Evolutionary conservation across 2,797 vertebrate species (phyloP), one percentile per base, ranked within the genome.

Genomic region (Poecilia velifera): DNA sequence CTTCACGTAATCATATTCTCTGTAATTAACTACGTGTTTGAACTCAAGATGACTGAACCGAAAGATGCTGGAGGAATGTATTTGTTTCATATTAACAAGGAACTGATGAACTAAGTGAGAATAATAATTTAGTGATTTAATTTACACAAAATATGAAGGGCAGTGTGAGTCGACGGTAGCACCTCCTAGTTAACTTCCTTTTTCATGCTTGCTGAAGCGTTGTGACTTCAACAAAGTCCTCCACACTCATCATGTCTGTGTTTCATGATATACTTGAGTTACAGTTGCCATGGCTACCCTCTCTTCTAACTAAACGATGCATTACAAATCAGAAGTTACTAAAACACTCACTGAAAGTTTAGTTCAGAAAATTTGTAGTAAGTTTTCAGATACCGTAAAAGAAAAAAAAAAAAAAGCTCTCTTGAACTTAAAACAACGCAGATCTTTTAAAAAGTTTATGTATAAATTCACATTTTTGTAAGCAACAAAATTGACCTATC

Each of bases 121-220:
- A 43, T 25, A n/a, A 45, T 14, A 18, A 28, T 16, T 71, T 71
- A 4, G 6, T 71, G 68, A 8, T 71, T 71, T 71, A 71, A 43
- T 71, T 16, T 13, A 16, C 43, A 14, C 2, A 45, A 43, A n/a
- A 45, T 71, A n/a, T 45, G 2, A 16, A 28, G 41, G 12, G 13
- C 16, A 2, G 4, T 43, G 6, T 41, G 18, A 55, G 49, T 55
- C 13, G 20, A 53, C 34, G 36, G 31, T 10, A 39, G 59, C 62
- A 16, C 6, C 46, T 53, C 49, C 31, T 55, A 6, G 47, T 43
- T 70, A 41, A 71, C 64, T 77, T 71, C 36, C 66, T 77, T 16
- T 71, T 77, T 71, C 41, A 2, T 34, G 10, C 66, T 72, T 10
- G 31, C 36, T 77, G 64, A 77, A 53, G 76, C 64, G 2, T n/a